Percentiles rank a stretch among this genome's conserved stretches.
These are phyloP conservation scores for Drosophila sucinea DNA, from an alignment of 1,140 invertebrate genomes.

Conservation along the genomic window DNA sequence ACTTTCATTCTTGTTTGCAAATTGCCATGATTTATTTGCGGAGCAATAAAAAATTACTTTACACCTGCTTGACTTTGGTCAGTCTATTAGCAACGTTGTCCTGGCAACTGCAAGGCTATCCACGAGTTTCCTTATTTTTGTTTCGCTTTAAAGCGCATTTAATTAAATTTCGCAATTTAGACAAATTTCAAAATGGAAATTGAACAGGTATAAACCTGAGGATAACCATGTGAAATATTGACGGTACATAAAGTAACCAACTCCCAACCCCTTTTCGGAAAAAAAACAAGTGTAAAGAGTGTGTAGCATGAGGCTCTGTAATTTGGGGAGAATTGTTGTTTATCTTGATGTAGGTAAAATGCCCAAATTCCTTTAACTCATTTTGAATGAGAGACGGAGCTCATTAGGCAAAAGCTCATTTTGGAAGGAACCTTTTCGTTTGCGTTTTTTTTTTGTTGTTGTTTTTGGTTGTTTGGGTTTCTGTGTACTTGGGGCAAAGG, in stretches of 20 bases:
- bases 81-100: constrained; percentile 3
- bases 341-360: constrained; percentile 8
- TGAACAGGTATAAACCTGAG: background rate
- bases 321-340: constrained; percentile 1
- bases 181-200: background rate
- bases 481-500: background rate
- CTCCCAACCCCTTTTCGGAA: background rate
- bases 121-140: background rate
- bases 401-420: constrained; percentile 11
- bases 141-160: background rate
- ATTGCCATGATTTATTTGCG: background rate
- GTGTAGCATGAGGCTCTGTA: background rate
- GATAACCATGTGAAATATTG: background rate
- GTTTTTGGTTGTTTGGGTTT: background rate
- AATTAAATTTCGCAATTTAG: background rate
- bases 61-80: background rate
- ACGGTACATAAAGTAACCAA: background rate
- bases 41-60: background rate
- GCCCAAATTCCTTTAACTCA: constrained; percentile 5
- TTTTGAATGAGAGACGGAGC: constrained; percentile 7
- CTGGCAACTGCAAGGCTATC: background rate
- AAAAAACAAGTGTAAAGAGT: background rate
- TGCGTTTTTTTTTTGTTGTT: background rate
- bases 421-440: background rate
- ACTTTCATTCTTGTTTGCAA: background rate